Evolutionary conservation across 2,113 vertebrate genomes (phyloP).

Genomic region (Elephas maximus): DNA sequence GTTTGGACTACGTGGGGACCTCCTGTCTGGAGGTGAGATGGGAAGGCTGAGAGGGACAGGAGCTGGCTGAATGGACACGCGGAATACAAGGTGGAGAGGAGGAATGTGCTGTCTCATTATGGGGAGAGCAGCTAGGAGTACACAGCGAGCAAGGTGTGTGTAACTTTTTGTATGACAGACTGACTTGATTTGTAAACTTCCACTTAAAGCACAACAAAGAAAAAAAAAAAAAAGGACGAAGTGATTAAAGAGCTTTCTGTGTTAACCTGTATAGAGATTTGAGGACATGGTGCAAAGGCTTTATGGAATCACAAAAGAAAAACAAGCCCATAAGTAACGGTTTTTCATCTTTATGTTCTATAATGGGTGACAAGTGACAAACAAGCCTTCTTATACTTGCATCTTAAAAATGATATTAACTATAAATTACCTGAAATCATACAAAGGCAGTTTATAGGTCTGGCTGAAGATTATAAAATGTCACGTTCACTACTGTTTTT

Average conservation of each 20-base stretch:
- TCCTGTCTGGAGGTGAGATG: too few species aligned
- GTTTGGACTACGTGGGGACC: too few species aligned
- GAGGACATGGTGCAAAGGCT: background rate
- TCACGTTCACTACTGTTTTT: background rate
- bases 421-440: slow-evolving; percentile 22
- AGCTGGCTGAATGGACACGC: too few species aligned
- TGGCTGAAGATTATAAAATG: slow-evolving; percentile 5
- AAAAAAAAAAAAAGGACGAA: too few species aligned
- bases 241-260: background rate
- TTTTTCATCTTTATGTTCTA: slow-evolving; percentile 10
- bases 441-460: background rate
- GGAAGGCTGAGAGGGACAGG: too few species aligned
- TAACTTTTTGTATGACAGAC: too few species aligned
- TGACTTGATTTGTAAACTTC: too few species aligned
- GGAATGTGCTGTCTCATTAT: too few species aligned
- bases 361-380: background rate
- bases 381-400: background rate
- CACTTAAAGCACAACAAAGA: too few species aligned
- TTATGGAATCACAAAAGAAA: slow-evolving; percentile 35
- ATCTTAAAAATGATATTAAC: background rate
- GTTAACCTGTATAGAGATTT: slow-evolving; percentile 45
- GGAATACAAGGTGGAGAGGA: too few species aligned
- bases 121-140: too few species aligned
- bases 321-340: background rate
- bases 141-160: too few species aligned